phyloP scores from a whole-genome alignment of 2,797 vertebrate species.

The Sebastes umbrosus region DNA sequence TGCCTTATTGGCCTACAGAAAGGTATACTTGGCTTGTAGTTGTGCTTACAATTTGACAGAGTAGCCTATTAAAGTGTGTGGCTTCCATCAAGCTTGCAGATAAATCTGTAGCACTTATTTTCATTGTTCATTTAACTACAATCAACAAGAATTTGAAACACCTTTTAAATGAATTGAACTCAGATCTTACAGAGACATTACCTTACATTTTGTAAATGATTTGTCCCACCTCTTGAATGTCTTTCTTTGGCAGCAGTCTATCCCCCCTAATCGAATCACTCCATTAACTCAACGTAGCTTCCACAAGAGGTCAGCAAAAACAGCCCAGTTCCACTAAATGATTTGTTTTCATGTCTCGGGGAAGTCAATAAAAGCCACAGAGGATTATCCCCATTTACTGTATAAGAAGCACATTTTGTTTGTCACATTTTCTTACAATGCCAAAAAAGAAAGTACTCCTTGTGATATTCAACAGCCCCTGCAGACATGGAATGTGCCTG shows the following conservation, averaged over 20 bases:
- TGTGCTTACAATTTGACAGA: too few species aligned
- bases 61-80: not conserved
- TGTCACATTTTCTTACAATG: not conserved
- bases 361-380: not conserved
- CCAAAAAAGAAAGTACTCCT: not conserved
- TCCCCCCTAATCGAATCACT: not conserved
- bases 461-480: constrained; percentile 1
- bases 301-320: constrained; percentile 62
- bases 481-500: not conserved
- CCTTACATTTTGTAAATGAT: not conserved
- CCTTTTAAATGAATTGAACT: not conserved
- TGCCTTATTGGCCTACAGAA: too few species aligned
- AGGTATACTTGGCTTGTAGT: too few species aligned
- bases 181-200: not conserved
- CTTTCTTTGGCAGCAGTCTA: not conserved
- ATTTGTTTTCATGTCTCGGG: constrained; percentile 12
- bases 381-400: not conserved
- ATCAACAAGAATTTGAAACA: not conserved
- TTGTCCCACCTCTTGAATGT: not conserved
- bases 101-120: not conserved
- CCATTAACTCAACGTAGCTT: not conserved
- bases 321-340: not conserved
- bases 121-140: not conserved
- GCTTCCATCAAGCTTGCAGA: not conserved
- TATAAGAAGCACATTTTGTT: not conserved